A percentile compares a stretch with the other conserved stretches of the same genome.
phyloP scores from a whole-genome alignment of 2,888 invertebrate species.

The Ectropis crepuscularia region DNA sequence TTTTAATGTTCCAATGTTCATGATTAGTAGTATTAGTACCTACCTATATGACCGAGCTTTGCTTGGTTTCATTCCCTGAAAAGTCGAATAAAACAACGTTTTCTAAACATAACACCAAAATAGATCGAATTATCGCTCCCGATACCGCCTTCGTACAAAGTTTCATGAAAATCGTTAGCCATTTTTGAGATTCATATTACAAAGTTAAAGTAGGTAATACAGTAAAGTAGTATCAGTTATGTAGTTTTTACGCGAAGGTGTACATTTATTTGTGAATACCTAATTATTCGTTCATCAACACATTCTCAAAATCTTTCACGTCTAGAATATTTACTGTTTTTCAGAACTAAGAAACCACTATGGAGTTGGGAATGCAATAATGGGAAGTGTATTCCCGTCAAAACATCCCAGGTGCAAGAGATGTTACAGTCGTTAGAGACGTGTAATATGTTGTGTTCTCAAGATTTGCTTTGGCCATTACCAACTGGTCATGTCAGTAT shows the following conservation, averaged over 20 bases:
- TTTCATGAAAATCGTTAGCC: no score
- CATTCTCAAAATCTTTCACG: background rate
- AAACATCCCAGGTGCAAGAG: slow-evolving; percentile 50
- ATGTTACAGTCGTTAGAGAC: slow-evolving; percentile 86
- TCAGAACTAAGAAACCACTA: slow-evolving; percentile 72
- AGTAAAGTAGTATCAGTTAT: no score
- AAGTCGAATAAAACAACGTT: no score
- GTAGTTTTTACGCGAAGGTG: background rate
- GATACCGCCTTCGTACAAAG: no score
- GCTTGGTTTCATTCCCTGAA: no score
- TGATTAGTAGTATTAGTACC: no score
- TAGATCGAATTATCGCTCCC: no score
- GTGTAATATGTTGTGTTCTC: slow-evolving; percentile 91
- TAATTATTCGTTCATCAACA: background rate
- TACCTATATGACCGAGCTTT: no score
- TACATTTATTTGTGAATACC: background rate
- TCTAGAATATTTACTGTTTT: background rate
- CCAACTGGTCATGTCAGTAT: slow-evolving; percentile 89
- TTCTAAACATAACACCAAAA: no score
- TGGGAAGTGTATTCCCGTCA: slow-evolving; percentile 86
- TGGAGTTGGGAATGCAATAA: slow-evolving; percentile 92
- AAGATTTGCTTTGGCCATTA: slow-evolving; percentile 91
- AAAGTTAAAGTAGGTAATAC: no score
- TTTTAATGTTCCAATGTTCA: no score
- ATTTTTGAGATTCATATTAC: no score